These are phyloP conservation scores for Smutsia temminckii DNA, from an alignment of 2,797 vertebrate species.

Conservation along the genomic window DNA sequence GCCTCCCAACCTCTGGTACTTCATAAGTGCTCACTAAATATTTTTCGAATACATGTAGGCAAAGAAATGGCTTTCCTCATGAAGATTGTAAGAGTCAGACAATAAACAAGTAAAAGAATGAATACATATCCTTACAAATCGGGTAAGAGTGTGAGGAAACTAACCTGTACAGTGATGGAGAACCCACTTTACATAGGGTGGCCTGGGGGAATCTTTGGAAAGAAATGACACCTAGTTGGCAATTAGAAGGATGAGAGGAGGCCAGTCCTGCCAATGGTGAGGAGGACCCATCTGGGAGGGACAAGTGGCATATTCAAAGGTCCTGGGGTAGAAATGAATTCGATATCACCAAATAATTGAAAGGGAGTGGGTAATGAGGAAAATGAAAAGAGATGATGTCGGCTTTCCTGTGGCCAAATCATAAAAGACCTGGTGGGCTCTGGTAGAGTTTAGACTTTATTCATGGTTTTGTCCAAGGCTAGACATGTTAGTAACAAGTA, in stretches of 20 bases:
- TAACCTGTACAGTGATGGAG: neutral
- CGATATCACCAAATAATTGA: neutral
- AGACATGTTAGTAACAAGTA: neutral
- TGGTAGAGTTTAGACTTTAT: neutral
- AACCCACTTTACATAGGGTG: neutral
- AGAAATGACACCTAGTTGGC: neutral
- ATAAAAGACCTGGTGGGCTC: neutral
- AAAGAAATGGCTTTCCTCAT: neutral
- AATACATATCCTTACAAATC: neutral
- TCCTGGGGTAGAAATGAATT: neutral
- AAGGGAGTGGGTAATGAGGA: neutral
- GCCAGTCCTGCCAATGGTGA: neutral
- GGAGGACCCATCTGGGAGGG: neutral
- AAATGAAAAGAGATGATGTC: neutral
- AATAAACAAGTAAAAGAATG: neutral
- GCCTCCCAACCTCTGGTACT: neutral
- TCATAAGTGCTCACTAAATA: neutral
- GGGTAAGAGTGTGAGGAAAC: neutral
- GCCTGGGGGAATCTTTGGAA: neutral
- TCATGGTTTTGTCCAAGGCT: neutral
- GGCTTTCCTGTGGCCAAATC: neutral
- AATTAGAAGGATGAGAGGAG: neutral
- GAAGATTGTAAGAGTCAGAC: neutral
- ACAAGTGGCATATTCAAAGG: neutral
- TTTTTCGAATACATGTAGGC: neutral